phyloP scores from a whole-genome alignment of 2,113 vertebrate genomes.

The Nothocercus nigrocapillus region DNA sequence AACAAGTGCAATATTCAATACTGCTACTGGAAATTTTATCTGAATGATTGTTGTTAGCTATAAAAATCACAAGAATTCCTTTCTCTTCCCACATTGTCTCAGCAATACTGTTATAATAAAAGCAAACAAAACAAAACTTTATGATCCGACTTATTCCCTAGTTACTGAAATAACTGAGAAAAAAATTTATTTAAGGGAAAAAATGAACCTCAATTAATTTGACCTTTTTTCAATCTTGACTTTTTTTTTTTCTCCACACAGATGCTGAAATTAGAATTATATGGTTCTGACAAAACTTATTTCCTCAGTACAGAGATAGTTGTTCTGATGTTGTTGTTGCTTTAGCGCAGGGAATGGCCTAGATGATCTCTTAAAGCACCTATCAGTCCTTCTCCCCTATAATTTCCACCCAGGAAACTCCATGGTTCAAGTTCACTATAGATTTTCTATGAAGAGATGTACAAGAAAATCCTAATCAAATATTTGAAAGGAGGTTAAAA shows the following conservation, averaged over 20 bases:
- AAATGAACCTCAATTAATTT: neutral
- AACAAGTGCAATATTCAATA: neutral
- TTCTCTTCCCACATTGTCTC: neutral
- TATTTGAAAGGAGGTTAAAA: neutral
- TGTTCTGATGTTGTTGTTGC: neutral
- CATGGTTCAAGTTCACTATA: neutral
- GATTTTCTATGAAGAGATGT: neutral
- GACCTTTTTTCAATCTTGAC: rapidly evolving
- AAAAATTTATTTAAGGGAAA: neutral
- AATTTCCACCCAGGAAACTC: neutral
- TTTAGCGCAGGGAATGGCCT: neutral
- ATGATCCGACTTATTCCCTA: neutral
- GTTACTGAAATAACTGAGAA: neutral
- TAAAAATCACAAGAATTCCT: neutral
- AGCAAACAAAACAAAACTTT: neutral
- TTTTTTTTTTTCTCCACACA: neutral
- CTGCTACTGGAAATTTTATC: neutral
- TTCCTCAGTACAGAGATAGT: neutral
- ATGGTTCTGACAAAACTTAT: neutral
- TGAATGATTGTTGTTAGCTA: neutral
- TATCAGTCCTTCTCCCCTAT: neutral
- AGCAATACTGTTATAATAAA: neutral
- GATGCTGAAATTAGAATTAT: neutral
- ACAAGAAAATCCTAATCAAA: neutral
- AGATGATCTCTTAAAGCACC: neutral